A percentile compares a stretch with the other conserved stretches of the same genome.
These are phyloP conservation scores for Diaphora mendica DNA, from an alignment of 2,888 invertebrate species.

Conservation along the genomic window DNA sequence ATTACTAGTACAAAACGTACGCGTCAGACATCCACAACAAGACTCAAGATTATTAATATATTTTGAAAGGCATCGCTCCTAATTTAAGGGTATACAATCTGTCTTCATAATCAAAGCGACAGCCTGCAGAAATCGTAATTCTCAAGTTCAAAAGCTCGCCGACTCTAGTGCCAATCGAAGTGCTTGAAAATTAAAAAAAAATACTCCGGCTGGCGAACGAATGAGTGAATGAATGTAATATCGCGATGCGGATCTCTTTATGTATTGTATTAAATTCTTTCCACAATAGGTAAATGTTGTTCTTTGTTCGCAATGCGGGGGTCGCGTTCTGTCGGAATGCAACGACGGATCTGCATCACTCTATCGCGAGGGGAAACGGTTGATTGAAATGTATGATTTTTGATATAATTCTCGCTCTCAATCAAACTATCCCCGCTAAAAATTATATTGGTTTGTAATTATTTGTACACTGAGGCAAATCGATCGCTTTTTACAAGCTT, in stretches of 20 bases:
- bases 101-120: conserved; percentile 53
- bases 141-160: conserved; percentile 74
- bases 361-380: conserved; percentile 39
- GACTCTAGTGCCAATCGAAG: conserved; percentile 81
- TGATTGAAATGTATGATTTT: conserved; percentile 39
- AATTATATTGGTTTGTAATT: conserved; percentile 14
- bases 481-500: too few relatives aligned
- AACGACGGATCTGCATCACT: conserved; percentile 49
- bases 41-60: conserved; percentile 51
- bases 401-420: conserved; percentile 33
- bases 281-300: conserved; percentile 68
- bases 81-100: conserved; percentile 55
- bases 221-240: conserved; percentile 74
- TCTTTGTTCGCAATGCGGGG: conserved; percentile 75
- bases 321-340: conserved; percentile 59
- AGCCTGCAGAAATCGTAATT: conserved; percentile 59
- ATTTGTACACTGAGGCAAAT: neutral
- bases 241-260: conserved; percentile 79
- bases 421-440: conserved; percentile 9
- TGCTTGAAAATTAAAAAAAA: conserved; percentile 66
- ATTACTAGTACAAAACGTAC: conserved; percentile 41
- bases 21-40: conserved; percentile 45
- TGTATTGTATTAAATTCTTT: conserved; percentile 77
- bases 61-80: conserved; percentile 51
- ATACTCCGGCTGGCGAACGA: conserved; percentile 63